Base-by-base conservation (phyloP, 2,113 vertebrate species). In the Neolamprologus hecqui region DNA sequence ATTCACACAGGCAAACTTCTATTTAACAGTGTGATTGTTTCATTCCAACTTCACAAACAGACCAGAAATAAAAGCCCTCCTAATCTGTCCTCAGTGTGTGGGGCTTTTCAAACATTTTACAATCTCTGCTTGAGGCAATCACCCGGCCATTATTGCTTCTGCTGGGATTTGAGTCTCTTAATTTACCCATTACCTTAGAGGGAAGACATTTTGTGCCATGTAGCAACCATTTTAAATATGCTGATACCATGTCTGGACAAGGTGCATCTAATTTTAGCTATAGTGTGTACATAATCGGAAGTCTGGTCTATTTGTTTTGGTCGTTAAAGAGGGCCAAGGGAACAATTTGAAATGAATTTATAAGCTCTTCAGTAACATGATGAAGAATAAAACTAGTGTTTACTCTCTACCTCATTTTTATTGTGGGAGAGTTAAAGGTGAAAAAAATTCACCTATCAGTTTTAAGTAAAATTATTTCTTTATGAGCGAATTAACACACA, bases 141-240 rank as follows among this genome's bases (percentile, higher is more conserved):
- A 84, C 42, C 3, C 2, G 7, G n/a, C 77, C 17, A 80, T 92
- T 87, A 84, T 84, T 73, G 33, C 37, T 51, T 88, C 81, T 88
- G 63, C 81, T 54, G 42, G 45, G 81, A 86, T 89, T 84, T 89
- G 21, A 82, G 65, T 79, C 86, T 86, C 84, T 54, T 84, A 37
- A 90, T 88, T 83, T 86, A 63, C 82, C 77, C 42, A 81, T 79
- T 92, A 55, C 81, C 53, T 90, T 80, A 8, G 58, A 87, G 83
- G 49, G 68, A 84, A 86, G 89, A 86, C 88, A 84, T 90, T 89
- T 89, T 88, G 82, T 88, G 55, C 55, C 17, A 84, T 86, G 84
- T 90, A 84, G 89, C 54, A 80, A 84, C 87, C 84, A 86, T 91
- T 91, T 93, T 85, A 88, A 90, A 90, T 85, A 42, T 87, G 86